A percentile compares a stretch with the other conserved stretches of the same genome.
Conservation (phyloP, 2,797 vertebrate genomes). For the Brachyrhaphis roseni region DNA sequence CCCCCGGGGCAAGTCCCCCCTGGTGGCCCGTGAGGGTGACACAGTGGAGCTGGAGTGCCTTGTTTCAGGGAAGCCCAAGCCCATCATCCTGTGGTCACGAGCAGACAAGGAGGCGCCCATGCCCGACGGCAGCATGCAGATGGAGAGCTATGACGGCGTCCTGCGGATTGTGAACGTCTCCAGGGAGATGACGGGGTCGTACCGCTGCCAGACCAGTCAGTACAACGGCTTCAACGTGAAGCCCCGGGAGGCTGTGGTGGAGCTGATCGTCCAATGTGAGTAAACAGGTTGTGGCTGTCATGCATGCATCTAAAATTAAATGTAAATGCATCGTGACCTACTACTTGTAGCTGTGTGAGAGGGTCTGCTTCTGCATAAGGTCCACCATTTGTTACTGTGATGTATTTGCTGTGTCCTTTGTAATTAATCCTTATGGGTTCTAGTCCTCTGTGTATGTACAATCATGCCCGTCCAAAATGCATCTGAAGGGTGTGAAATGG, state of each 20-base stretch:
- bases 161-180: constrained; percentile 94
- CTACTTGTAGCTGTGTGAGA: background rate
- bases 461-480: constrained; percentile 55
- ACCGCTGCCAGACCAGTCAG: constrained; percentile 97
- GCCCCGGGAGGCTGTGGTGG: constrained; percentile 91
- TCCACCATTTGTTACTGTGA: constrained; percentile 13
- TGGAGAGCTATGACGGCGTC: constrained; percentile 94
- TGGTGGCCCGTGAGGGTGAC: constrained; percentile 94
- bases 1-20: constrained; percentile 95
- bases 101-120: constrained; percentile 93
- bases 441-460: constrained; percentile 30
- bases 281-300: constrained; percentile 63
- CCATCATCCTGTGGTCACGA: constrained; percentile 97
- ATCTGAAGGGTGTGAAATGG: constrained; percentile 54
- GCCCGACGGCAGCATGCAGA: constrained; percentile 94
- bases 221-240: constrained; percentile 98
- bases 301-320: constrained; percentile 3
- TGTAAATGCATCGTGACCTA: constrained; percentile 3
- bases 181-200: constrained; percentile 94
- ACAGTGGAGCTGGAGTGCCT: constrained; percentile 97
- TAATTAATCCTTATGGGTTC: constrained; percentile 50
- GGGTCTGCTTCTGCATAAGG: background rate
- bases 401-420: constrained; percentile 27
- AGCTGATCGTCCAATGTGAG: constrained; percentile 98
- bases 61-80: constrained; percentile 98